Evolutionary conservation across 1,140 invertebrate species (phyloP).

Genomic region (Drosophila sp.): DNA sequence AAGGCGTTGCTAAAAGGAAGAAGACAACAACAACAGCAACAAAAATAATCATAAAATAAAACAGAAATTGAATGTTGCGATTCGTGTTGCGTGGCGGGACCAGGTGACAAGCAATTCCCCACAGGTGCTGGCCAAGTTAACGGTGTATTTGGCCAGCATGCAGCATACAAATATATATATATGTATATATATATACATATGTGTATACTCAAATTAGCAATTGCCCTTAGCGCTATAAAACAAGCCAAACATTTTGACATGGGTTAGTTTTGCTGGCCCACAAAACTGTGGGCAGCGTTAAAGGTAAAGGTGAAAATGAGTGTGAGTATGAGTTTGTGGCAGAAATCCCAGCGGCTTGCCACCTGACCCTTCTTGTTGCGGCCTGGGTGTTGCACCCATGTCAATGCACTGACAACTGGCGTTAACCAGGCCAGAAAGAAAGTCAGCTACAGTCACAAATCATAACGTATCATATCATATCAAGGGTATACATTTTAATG

Average conservation of each 20-base stretch:
- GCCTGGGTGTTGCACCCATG: conserved; percentile 79
- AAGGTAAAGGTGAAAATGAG: conserved; percentile 58
- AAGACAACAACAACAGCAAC: conserved; percentile 4
- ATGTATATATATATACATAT: too few relatives aligned
- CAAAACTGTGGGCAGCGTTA: conserved; percentile 44
- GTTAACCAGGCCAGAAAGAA: conserved; percentile 58
- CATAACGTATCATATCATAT: conserved; percentile 75
- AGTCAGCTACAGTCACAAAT: conserved; percentile 61
- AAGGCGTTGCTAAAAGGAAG: conserved; percentile 34
- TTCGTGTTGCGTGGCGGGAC: conserved; percentile 35
- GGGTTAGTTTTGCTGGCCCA: conserved; percentile 42
- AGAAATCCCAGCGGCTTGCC: conserved; percentile 20
- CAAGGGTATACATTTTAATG: conserved; percentile 70
- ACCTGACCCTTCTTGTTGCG: conserved; percentile 40
- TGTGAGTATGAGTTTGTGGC: conserved; percentile 19
- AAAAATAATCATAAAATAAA: conserved; percentile 57
- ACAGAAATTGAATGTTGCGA: conserved; percentile 76
- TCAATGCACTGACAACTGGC: conserved; percentile 69
- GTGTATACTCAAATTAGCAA: conserved; percentile 68
- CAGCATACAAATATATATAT: too few relatives aligned
- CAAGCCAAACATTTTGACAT: conserved; percentile 77
- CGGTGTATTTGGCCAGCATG: conserved; percentile 21
- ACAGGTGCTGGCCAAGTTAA: conserved; percentile 62
- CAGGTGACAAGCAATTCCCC: conserved; percentile 76
- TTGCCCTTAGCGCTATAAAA: conserved; percentile 68